Evolutionary conservation across 2,113 vertebrate species (phyloP), one percentile per base, ranked within the genome.

Genomic region (Siniperca knerii): DNA sequence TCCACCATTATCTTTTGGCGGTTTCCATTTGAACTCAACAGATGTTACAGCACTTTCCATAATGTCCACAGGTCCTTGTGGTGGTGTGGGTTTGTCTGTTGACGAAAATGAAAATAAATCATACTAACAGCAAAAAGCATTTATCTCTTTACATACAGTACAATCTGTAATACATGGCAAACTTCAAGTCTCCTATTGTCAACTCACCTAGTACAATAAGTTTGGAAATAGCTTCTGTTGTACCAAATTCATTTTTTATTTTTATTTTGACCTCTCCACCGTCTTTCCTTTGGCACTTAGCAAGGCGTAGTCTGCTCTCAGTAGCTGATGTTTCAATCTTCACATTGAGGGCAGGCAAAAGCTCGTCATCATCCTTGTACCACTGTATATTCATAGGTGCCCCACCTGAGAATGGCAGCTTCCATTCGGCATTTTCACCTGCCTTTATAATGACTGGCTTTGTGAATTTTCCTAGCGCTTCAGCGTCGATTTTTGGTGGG

Each of bases 171-270:
- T 25, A 23, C 10, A 23, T 68, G 37, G 12, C 9, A 55, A 64
- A 76, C 3, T n/a, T 6, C 13, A 35, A 15, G 29, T 54, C 29
- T 75, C 2, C 57, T 6, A 33, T 37, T 6, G 15, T 72, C 10
- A 46, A 91, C 96, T 95, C 88, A 98, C 98, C 97, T 82, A 95
- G 74, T 35, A 98, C 96, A 52, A 94, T 23, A 8, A 99, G 95
- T 77, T 93, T 96, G 48, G 97, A 86, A 77, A 90, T 12, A 7
- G 96, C 96, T 68, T 96, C 96, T n/a, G 83, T 77, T 16, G 92
- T 91, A 3, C 97, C 97, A 54, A 95, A 97, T 82, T 97, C 83
- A 0, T 97, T 99, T 90, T 93, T 97, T 62, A 98, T 92, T 76
- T 94, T 97, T 64, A 97, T 90, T 93, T 96, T 96, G 83, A 98